Evolutionary conservation across 2,797 vertebrate genomes (phyloP), one percentile per base, ranked within the genome.

Genomic region (Yasuhikotakia modesta): DNA sequence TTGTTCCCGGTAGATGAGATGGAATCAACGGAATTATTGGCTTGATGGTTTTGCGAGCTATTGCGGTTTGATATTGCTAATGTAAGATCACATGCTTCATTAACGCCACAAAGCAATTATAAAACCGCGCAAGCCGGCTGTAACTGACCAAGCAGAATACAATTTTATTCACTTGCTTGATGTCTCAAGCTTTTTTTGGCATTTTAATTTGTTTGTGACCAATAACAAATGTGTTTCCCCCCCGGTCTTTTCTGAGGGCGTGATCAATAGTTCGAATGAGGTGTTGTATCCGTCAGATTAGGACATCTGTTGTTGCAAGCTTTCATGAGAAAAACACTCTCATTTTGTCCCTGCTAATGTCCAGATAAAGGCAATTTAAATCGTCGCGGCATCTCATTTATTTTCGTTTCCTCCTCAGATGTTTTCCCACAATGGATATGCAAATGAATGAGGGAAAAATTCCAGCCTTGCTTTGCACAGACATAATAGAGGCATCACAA

Each of bases 331-430:
- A 78, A 73, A 76, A 74, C 76, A 39, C 52, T 57, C 46, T 82
- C 72, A 79, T 76, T 76, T 76, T 5, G 43, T 75, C 63, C 48
- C 64, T 21, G 67, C 66, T 74, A 79, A 79, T 73, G 81, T 73
- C 81, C 81, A 74, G 75, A 61, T 79, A 79, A 79, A 85, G 73
- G 73, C 73, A 77, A 79, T 85, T 77, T 81, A 78, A 73, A 68
- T 81, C 27, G 43, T 79, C 73, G 64, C 4, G 55, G 82, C 64
- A 77, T 81, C 68, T 78, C 70, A 77, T 70, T 80, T 85, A 76
- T 80, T 83, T 81, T 83, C 72, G 60, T 66, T 76, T 81, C 76
- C 79, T 69, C 46, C 73, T 68, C 55, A 46, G 61, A 75, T 81
- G 81, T 71, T 76, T 16, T 61, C 46, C 57, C 32, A 76, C 78